Evolutionary conservation across 2,797 vertebrate genomes (phyloP), one percentile per base, ranked within the genome.

Genomic region (Brotula barbata): DNA sequence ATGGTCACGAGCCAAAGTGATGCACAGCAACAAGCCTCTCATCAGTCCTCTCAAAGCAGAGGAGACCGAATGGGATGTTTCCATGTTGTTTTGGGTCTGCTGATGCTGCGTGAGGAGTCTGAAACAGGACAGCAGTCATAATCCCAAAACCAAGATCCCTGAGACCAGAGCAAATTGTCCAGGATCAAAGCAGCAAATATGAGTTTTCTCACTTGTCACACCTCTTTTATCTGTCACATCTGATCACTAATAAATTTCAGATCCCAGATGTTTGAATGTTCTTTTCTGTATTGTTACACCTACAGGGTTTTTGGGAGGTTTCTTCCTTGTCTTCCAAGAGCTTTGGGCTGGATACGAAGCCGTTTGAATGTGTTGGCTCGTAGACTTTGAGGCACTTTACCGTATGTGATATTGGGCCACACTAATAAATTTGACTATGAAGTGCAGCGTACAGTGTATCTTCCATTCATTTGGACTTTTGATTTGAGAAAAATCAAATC

Each of bases 1-100:
- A 56, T 53, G 74, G 50, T 71, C 64, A 57, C 3, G 12, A 61
- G 66, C 58, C 66, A 71, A 76, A 66, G 67, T 19, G 55, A 68
- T 57, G 45, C 69, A 55, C 71, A 55, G 62, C 58, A 43, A 33
- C 54, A 16, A 25, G 53, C 39, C 22, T 34, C 63, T 63, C 44
- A 51, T 58, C 51, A 47, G 25, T 48, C 34, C 40, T 17, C 5
- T 52, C 20, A 9, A 58, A 64, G 61, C 44, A 20, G 4, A 16
- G 21, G 55, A 60, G 63, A 39, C 39, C 49, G 62, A 56, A 47
- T 1, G 20, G 34, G 28, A 63, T 33, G n/a, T 17, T 33, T 57
- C 42, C 21, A 34, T 19, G 33, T 20, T 4, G 5, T 8, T 28
- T 14, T 0, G n/a, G n/a, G n/a, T n/a, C n/a, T n/a, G n/a, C n/a